Base-by-base conservation (phyloP, 1,140 invertebrate species). In the Charaxes varanes region DNA sequence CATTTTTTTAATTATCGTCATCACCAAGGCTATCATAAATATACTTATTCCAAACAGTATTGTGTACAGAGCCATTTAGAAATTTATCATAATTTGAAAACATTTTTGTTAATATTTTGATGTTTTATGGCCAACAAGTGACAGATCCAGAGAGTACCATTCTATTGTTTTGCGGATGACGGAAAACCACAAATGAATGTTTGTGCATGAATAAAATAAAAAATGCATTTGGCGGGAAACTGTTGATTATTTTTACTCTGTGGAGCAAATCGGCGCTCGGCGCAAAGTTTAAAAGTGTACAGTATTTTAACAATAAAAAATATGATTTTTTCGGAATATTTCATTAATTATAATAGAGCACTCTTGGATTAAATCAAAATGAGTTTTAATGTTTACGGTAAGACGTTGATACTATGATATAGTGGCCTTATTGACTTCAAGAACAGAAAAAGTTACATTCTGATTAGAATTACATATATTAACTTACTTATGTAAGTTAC, bases 11-110 rank as follows among this genome's bases (percentile, higher is more conserved):
- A 82, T 82, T 15, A 82, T 60, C 2, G 78, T 66, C 33, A 78
- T 59, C 0, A 79, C 74, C 33, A 82, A 36, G 5, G 71, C 72
- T 56, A 82, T 82, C 63, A 82, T 62, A 51, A 82, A 82, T 62
- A 82, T 66, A 37, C 74, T 78, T 33, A 82, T 43, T 19, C 74
- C 72, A 42, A 79, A 82, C 49, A 82, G 56, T 49, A 82, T 82
- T 7, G 71, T 78, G 41, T 82, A 82, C 31, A 82, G 52, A 4
- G 72, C 77, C 77, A 82, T 82, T 34, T 34, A 18, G 16, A 24
- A 7, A 18, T 14, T 23, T 24, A 21, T 22, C 7, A 34, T 21
- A 28, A 28, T 2, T n/a, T 16, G n/a, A n/a, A n/a, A 28, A 28
- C 27, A 28, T 28, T 8, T 10, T 28, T 10, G 6, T 14, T 14